Evolutionary conservation across 2,888 invertebrate species (phyloP).

Genomic region (Phaonia tiefii): DNA sequence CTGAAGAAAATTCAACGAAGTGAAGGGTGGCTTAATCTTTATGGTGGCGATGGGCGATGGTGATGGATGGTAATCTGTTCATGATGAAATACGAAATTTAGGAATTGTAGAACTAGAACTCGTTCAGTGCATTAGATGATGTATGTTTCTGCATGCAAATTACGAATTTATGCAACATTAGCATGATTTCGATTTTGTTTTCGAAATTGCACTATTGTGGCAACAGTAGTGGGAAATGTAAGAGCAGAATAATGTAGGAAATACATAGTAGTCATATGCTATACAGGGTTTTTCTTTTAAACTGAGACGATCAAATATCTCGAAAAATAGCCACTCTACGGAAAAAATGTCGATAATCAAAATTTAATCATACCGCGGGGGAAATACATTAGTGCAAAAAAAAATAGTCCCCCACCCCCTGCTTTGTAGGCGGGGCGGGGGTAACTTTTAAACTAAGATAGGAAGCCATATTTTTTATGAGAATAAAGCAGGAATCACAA

Average conservation of each 20-base stretch:
- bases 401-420: too few relatives aligned
- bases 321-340: too few relatives aligned
- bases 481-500: too few relatives aligned
- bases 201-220: conserved; percentile 27
- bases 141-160: conserved; percentile 64
- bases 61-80: conserved; percentile 14
- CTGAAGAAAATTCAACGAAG: not conserved
- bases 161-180: conserved; percentile 63
- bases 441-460: too few relatives aligned
- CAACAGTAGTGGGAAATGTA: not conserved
- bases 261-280: too few relatives aligned
- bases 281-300: too few relatives aligned
- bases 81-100: not conserved
- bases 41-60: not conserved
- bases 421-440: too few relatives aligned
- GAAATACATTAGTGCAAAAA: too few relatives aligned
- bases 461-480: too few relatives aligned
- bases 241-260: not conserved
- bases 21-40: not conserved
- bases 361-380: too few relatives aligned
- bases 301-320: too few relatives aligned
- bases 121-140: conserved; percentile 57
- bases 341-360: too few relatives aligned
- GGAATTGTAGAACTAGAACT: not conserved
- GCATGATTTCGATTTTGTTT: conserved; percentile 46